Conservation (phyloP, 2,888 invertebrate species). For the Lepetodrilus schrolli region DNA sequence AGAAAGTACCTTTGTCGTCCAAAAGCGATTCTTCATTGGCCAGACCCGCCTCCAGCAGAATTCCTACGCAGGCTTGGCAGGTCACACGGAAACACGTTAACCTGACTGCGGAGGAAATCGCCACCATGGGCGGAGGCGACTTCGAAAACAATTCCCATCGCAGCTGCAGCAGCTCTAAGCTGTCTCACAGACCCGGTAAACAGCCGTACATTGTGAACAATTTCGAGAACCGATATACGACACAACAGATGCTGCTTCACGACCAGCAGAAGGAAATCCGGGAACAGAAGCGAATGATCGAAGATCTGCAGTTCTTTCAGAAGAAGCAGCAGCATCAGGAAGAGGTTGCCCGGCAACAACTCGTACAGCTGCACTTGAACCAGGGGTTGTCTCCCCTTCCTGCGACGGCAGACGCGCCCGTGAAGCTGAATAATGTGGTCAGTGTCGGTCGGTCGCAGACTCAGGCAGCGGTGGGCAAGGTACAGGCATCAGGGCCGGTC, state of each 20-base stretch:
- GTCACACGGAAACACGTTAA: conserved; percentile 62
- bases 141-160: conserved; percentile 30
- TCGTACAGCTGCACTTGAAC: conserved; percentile 52
- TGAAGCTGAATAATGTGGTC: background rate
- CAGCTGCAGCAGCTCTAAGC: background rate
- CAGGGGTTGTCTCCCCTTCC: conserved; percentile 34
- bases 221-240: conserved; percentile 68
- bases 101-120: conserved; percentile 58
- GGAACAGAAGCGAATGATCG: conserved; percentile 68
- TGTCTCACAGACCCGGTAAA: conserved; percentile 53
- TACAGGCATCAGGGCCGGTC: conserved; percentile 18
- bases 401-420: background rate
- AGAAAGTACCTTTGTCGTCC: conserved; percentile 18
- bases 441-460: background rate
- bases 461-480: background rate
- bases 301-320: conserved; percentile 63
- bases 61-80: conserved; percentile 68
- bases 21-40: conserved; percentile 29
- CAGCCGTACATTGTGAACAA: conserved; percentile 62
- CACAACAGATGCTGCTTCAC: conserved; percentile 71
- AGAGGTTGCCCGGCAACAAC: conserved; percentile 48
- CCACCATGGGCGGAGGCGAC: conserved; percentile 48
- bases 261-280: conserved; percentile 69
- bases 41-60: conserved; percentile 22
- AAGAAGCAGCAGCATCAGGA: conserved; percentile 43